Evolutionary conservation across 2,888 invertebrate genomes (phyloP).

Genomic region (Tipula lateralis): DNA sequence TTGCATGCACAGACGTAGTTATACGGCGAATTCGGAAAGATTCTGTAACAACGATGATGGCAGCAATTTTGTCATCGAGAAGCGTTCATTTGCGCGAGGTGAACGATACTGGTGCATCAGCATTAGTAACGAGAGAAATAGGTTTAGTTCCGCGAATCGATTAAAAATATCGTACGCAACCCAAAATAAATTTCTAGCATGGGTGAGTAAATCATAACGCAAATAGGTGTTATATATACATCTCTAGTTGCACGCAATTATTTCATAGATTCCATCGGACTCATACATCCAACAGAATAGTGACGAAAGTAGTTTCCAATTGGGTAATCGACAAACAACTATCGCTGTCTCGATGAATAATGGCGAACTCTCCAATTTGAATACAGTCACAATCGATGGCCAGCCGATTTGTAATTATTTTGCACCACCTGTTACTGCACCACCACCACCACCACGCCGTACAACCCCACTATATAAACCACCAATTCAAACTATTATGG

Average conservation of each 20-base stretch:
- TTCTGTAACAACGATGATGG: not conserved
- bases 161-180: not conserved
- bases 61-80: not conserved
- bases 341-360: not conserved
- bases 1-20: not conserved
- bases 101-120: constrained; percentile 13
- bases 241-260: not conserved
- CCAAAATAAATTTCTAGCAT: not conserved
- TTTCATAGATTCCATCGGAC: not conserved
- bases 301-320: not conserved
- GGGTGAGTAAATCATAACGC: not conserved
- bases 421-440: not conserved
- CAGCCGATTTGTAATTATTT: not conserved
- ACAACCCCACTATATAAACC: not conserved
- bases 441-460: not conserved
- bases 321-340: not conserved
- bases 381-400: not conserved
- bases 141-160: not conserved
- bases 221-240: too few species aligned
- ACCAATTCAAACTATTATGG: not conserved
- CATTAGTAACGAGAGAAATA: not conserved
- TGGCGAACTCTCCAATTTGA: not conserved
- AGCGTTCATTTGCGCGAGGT: not conserved
- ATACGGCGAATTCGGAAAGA: not conserved
- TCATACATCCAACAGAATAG: not conserved